A percentile compares a stretch with the other conserved stretches of the same genome.
These are phyloP conservation scores for Epizoanthus illoricatus DNA, from an alignment of 92 coral and sea anemone species.

Conservation along the genomic window DNA sequence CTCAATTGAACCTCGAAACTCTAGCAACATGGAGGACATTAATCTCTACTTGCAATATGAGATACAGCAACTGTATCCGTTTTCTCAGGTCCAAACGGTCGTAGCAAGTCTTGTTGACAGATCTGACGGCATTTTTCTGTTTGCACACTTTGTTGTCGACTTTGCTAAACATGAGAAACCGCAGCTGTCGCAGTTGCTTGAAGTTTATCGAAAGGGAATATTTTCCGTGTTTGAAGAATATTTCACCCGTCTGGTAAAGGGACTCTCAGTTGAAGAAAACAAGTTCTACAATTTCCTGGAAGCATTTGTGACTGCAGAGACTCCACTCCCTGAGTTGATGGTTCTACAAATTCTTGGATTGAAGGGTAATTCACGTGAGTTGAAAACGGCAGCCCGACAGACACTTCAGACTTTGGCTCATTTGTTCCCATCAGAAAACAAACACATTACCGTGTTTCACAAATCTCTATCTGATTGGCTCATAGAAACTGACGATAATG, in stretches of 20 bases:
- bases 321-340: background rate
- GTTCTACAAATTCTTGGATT: background rate
- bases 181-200: background rate
- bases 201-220: background rate
- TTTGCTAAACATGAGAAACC: background rate
- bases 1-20: background rate
- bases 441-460: background rate
- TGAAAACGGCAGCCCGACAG: background rate
- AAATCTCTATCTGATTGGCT: background rate
- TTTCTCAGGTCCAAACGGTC: background rate
- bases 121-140: background rate
- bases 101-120: background rate
- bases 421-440: slow-evolving; percentile 6
- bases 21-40: background rate
- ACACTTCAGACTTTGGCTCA: background rate
- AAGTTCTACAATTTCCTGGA: background rate
- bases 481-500: background rate
- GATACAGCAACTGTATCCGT: background rate
- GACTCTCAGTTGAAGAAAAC: background rate
- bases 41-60: background rate
- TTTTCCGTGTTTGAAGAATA: background rate
- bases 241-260: background rate
- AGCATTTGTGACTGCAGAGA: background rate
- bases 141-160: background rate
- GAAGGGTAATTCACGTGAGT: background rate